These are phyloP conservation scores for Sialis lutaria DNA, from an alignment of 2,888 invertebrate species.

Conservation along the genomic window DNA sequence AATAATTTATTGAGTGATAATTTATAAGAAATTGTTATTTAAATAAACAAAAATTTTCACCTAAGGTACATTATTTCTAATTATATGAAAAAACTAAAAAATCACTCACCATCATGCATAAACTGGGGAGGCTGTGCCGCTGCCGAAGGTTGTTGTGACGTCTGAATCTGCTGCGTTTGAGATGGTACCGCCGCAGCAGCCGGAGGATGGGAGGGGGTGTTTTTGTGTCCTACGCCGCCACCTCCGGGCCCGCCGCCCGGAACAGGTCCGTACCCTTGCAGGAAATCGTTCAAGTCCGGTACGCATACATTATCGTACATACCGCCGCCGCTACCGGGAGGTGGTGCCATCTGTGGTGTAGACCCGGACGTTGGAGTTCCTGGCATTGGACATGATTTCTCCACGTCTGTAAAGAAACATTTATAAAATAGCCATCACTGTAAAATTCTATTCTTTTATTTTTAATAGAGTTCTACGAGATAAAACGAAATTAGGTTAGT, in stretches of 20 bases:
- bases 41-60: too few species aligned
- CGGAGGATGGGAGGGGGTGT: conserved; percentile 22
- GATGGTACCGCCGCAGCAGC: conserved; percentile 28
- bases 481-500: too few species aligned
- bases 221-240: conserved; percentile 11
- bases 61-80: too few species aligned
- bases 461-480: too few species aligned
- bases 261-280: conserved; percentile 33
- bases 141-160: conserved; percentile 9
- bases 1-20: too few species aligned
- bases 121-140: conserved; percentile 18
- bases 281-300: conserved; percentile 54
- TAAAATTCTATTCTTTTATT: too few species aligned
- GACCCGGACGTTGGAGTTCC: conserved; percentile 28
- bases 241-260: conserved; percentile 23
- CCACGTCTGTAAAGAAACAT: conserved; percentile 41
- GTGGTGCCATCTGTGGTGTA: neutral
- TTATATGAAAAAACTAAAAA: neutral
- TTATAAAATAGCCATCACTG: too few species aligned
- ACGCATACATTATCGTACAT: conserved; percentile 70
- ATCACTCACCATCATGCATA: conserved; percentile 36
- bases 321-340: conserved; percentile 25
- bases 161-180: conserved; percentile 15
- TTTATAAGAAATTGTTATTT: too few species aligned
- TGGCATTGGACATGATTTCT: conserved; percentile 54